Evolutionary conservation across 2,888 invertebrate genomes (phyloP).

Genomic region (Temnothorax unifasciatus): DNA sequence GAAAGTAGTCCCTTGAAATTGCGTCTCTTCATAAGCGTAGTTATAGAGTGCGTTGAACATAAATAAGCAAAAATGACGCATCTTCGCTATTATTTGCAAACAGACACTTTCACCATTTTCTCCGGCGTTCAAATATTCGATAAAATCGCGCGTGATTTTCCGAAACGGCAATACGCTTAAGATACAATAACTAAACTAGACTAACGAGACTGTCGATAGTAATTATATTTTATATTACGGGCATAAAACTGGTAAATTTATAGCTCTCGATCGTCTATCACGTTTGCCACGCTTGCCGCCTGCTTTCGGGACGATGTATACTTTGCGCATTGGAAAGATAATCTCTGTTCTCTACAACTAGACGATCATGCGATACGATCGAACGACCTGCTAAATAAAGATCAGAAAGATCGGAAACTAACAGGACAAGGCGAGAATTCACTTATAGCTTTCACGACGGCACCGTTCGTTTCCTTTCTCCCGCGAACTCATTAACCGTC

Average conservation of each 20-base stretch:
- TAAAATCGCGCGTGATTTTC: conserved; percentile 18
- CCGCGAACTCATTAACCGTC: conserved; percentile 54
- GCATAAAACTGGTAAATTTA: neutral
- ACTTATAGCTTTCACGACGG: conserved; percentile 68
- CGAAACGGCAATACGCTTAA: neutral
- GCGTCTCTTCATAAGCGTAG: conserved; percentile 48
- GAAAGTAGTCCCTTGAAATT: neutral
- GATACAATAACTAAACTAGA: neutral
- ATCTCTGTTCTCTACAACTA: neutral
- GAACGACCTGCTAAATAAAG: conserved; percentile 28
- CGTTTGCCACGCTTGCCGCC: neutral
- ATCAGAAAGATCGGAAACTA: conserved; percentile 46
- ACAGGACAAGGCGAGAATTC: conserved; percentile 53
- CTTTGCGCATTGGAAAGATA: neutral
- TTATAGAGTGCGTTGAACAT: conserved; percentile 45
- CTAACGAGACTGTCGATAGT: neutral
- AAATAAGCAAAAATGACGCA: conserved; percentile 31
- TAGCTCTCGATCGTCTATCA: neutral
- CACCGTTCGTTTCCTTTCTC: conserved; percentile 64
- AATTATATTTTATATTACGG: neutral
- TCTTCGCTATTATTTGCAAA: conserved; percentile 55
- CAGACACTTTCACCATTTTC: conserved; percentile 34
- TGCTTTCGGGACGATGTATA: neutral
- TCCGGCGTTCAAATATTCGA: neutral
- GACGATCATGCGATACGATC: neutral